A percentile compares a stretch with the other conserved stretches of the same genome.
Conservation (phyloP, 2,888 invertebrate genomes). For the Geophilus truncorum region DNA sequence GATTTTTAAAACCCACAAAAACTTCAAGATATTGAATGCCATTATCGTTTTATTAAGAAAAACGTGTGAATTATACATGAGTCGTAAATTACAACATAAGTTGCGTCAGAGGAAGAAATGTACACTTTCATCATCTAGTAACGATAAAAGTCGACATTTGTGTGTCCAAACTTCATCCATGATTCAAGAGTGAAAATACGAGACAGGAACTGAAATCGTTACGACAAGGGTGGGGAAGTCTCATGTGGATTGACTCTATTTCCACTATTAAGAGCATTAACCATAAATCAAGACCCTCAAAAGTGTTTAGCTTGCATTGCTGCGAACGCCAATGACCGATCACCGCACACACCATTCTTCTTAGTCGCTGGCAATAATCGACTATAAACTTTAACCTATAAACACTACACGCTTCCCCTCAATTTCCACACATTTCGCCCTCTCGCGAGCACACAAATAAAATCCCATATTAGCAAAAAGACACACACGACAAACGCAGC, state of each 20-base stretch:
- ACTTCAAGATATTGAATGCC: too few species aligned
- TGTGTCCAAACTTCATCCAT: slow-evolving; percentile 4
- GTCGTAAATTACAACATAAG: not conserved
- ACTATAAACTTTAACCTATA: not conserved
- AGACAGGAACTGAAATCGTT: slow-evolving; percentile 1
- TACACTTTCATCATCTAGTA: not conserved
- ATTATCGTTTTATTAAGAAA: too few species aligned
- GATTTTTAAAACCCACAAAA: too few species aligned
- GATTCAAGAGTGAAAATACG: slow-evolving; percentile 15
- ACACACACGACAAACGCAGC: not conserved
- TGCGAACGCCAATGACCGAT: not conserved
- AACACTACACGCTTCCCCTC: not conserved
- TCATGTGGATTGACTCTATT: slow-evolving; percentile 13
- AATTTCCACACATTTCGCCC: not conserved
- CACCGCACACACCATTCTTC: not conserved
- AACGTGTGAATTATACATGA: too few species aligned
- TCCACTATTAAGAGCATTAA: slow-evolving; percentile 14
- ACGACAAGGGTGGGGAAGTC: slow-evolving; percentile 2
- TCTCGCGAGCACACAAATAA: not conserved
- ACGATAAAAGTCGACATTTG: not conserved
- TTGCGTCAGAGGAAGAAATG: not conserved
- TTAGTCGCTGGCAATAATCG: not conserved
- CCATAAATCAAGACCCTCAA: slow-evolving; percentile 8
- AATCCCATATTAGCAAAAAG: not conserved
- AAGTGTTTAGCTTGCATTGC: slow-evolving; percentile 15